Conservation (phyloP, 2,888 invertebrate genomes). For the Autographa pulchrina region DNA sequence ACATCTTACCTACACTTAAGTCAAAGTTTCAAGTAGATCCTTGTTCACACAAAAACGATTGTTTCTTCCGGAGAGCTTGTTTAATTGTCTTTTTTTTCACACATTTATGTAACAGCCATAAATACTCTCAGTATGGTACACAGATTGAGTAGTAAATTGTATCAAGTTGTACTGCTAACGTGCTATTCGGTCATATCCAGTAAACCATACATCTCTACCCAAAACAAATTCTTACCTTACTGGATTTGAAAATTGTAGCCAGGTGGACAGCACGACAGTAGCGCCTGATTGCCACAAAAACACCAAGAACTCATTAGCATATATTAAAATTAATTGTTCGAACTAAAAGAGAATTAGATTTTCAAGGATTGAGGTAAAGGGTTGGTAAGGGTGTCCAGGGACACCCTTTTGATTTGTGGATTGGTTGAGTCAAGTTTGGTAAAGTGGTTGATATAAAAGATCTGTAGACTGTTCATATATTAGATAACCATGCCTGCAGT, state of each 20-base stretch:
- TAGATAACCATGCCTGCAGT: too few species aligned
- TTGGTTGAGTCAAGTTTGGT: background rate
- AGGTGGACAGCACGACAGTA: conserved; percentile 68
- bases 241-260: conserved; percentile 57
- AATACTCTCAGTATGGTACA: too few species aligned
- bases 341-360: conserved; percentile 69
- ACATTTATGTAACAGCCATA: too few species aligned
- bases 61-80: too few species aligned
- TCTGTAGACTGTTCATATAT: too few species aligned
- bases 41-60: too few species aligned
- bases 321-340: conserved; percentile 81
- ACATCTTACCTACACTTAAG: too few species aligned
- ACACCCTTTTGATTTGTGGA: conserved; percentile 1
- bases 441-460: too few species aligned
- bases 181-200: conserved; percentile 29
- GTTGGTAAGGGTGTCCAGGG: conserved; percentile 38
- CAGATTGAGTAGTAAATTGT: too few species aligned
- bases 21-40: too few species aligned
- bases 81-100: too few species aligned
- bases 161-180: too few species aligned
- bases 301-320: conserved; percentile 77
- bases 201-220: background rate
- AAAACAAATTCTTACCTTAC: conserved; percentile 51
- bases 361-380: conserved; percentile 59
- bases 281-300: conserved; percentile 66